Conservation (phyloP, 2,888 invertebrate species). For the Dasysyrphus albostriatus region DNA sequence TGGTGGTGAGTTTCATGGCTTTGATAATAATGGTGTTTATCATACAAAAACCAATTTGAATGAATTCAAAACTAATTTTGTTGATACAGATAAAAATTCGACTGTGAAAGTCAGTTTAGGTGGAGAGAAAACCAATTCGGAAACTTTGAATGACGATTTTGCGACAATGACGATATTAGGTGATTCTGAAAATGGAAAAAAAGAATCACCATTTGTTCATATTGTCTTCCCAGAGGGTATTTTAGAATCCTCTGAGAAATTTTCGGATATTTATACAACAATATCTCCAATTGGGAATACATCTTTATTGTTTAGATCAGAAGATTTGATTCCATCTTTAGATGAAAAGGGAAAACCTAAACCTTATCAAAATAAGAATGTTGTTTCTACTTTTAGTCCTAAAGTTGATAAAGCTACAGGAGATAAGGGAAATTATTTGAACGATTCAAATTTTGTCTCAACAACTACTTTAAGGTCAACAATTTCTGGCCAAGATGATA, state of each 20-base stretch:
- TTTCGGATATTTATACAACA: conserved; percentile 27
- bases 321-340: conserved; percentile 13
- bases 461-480: neutral
- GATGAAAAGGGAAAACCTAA: neutral
- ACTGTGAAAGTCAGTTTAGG: neutral
- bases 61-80: neutral
- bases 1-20: conserved; percentile 2
- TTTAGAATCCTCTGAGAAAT: conserved; percentile 15
- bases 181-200: neutral
- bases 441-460: neutral
- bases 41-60: neutral
- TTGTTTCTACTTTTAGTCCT: neutral
- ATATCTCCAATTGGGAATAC: neutral
- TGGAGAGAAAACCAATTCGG: neutral
- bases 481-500: neutral
- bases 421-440: neutral
- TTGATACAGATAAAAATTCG: neutral
- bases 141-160: neutral
- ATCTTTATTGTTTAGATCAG: conserved; percentile 12
- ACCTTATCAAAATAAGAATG: neutral
- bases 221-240: conserved; percentile 13
- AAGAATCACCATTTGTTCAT: conserved; percentile 13
- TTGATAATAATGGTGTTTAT: neutral
- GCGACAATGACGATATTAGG: neutral
- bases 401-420: neutral